These are phyloP conservation scores for Lasioglossum baleicum DNA, from an alignment of 1,140 invertebrate genomes.

Conservation along the genomic window DNA sequence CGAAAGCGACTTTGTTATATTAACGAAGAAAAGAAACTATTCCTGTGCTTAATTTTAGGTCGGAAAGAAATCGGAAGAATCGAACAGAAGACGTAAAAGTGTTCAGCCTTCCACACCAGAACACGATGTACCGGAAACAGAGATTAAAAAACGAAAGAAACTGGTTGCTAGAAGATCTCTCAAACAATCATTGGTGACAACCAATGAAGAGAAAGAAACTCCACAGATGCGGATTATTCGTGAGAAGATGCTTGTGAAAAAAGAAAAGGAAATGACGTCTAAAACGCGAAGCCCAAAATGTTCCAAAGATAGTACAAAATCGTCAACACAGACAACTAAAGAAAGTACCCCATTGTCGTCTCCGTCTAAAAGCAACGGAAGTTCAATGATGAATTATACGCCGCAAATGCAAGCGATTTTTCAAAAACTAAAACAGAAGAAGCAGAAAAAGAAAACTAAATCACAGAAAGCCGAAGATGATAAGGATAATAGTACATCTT, in stretches of 20 bases:
- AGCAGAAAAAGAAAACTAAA: background rate
- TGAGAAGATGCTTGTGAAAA: conserved; percentile 54
- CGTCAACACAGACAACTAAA: background rate
- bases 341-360: background rate
- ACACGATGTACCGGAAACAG: background rate
- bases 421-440: conserved; percentile 30
- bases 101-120: background rate
- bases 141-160: conserved; percentile 3
- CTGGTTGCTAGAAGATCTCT: conserved; percentile 8
- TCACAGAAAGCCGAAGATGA: background rate
- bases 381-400: conserved; percentile 25
- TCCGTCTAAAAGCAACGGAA: background rate
- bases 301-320: conserved; percentile 3
- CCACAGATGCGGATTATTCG: conserved; percentile 63
- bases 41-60: background rate
- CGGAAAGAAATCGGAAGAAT: background rate
- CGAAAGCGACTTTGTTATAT: no score
- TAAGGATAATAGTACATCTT: background rate
- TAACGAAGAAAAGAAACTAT: no score
- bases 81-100: conserved; percentile 5
- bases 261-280: background rate
- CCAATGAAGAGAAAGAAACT: conserved; percentile 40
- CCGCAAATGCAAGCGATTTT: conserved; percentile 56
- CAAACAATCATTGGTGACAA: background rate
- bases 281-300: background rate